phyloP scores from a whole-genome alignment of 2,797 vertebrate genomes.

The Lutjanus argentimaculatus region DNA sequence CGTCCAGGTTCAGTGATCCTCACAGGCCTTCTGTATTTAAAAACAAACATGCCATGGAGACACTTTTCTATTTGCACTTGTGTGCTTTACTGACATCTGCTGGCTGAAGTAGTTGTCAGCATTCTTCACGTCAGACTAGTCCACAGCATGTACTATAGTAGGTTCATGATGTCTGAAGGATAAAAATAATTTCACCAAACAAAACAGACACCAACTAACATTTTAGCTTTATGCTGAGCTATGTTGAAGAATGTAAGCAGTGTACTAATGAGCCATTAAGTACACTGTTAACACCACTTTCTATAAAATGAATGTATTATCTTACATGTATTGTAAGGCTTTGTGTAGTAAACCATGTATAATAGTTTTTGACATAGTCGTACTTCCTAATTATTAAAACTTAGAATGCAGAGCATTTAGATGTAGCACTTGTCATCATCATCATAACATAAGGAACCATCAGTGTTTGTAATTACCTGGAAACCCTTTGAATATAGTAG shows the following conservation, averaged over 20 bases:
- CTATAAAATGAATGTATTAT: constrained; percentile 79
- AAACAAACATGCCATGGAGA: constrained; percentile 4
- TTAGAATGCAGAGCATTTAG: constrained; percentile 11
- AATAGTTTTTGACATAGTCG: constrained; percentile 12
- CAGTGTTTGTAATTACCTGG: constrained; percentile 22
- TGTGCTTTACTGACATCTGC: constrained; percentile 75
- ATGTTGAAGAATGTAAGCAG: constrained; percentile 73
- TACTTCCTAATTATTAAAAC: constrained; percentile 25
- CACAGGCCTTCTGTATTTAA: constrained; percentile 16
- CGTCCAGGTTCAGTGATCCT: constrained; percentile 39
- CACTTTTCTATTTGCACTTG: constrained; percentile 28
- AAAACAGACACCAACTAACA: constrained; percentile 16
- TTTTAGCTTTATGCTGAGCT: constrained; percentile 29
- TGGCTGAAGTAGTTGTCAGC: constrained; percentile 49
- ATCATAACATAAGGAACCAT: constrained; percentile 1
- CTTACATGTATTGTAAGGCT: constrained; percentile 35
- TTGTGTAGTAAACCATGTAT: constrained; percentile 16
- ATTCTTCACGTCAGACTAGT: constrained; percentile 3
- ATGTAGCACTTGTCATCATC: background rate
- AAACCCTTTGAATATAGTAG: background rate
- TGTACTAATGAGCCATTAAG: constrained; percentile 58
- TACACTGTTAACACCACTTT: constrained; percentile 55
- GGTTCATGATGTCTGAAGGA: constrained; percentile 20
- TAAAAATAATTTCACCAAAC: constrained; percentile 9
- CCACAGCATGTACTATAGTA: background rate